Conservation (phyloP, 2,797 vertebrate genomes). For the Loriculus beryllinus region DNA sequence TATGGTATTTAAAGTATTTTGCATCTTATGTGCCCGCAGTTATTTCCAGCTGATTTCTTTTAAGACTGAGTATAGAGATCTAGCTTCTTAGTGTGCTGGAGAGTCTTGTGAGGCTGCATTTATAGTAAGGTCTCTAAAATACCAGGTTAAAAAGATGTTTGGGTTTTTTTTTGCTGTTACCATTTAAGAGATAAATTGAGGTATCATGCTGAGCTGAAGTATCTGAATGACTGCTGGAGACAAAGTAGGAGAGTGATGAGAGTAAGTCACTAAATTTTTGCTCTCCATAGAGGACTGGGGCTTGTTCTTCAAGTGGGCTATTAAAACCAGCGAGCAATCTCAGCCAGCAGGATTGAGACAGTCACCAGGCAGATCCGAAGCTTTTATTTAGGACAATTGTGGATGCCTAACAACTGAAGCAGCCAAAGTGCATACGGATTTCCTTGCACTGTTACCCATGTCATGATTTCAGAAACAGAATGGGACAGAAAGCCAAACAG, state of each 20-base stretch:
- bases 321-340: neutral
- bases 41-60: slow-evolving; percentile 11
- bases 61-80: neutral
- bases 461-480: neutral
- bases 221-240: neutral
- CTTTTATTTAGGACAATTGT: neutral
- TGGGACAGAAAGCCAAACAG: neutral
- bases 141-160: neutral
- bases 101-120: neutral
- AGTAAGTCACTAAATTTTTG: neutral
- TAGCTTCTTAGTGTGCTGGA: neutral
- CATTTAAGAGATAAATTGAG: neutral
- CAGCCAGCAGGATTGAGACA: neutral
- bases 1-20: neutral
- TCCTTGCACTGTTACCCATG: neutral
- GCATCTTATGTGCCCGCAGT: neutral
- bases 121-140: neutral
- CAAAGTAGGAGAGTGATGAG: neutral
- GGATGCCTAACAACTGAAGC: neutral
- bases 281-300: neutral
- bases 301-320: neutral
- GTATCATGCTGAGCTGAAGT: neutral
- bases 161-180: neutral
- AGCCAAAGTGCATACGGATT: neutral
- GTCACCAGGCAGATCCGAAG: neutral